Percentiles rank a stretch among this genome's conserved stretches.
phyloP scores from a whole-genome alignment of 2,797 vertebrate genomes.

The Spea hammondii region DNA sequence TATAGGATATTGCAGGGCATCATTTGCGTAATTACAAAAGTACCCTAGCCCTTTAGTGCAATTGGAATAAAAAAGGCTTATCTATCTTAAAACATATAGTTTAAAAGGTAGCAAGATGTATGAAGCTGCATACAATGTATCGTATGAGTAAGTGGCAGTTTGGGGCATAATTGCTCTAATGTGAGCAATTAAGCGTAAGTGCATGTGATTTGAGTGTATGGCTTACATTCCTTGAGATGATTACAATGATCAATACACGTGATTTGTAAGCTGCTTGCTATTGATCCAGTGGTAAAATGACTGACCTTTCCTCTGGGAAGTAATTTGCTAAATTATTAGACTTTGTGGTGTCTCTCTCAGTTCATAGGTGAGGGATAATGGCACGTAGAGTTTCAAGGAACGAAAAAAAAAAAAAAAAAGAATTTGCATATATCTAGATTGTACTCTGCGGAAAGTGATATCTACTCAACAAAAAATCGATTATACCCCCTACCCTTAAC shows the following conservation, averaged over 20 bases:
- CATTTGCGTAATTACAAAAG: conserved; percentile 68
- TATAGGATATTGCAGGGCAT: conserved; percentile 59
- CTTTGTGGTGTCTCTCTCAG: conserved; percentile 64
- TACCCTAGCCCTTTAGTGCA: conserved; percentile 64
- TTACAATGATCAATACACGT: conserved; percentile 87
- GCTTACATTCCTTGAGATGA: conserved; percentile 80
- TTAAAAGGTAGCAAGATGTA: conserved; percentile 73
- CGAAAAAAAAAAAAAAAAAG: no score
- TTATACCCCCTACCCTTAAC: no score
- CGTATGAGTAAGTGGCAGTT: conserved; percentile 76
- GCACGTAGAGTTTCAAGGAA: conserved; percentile 64
- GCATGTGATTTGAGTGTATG: conserved; percentile 88
- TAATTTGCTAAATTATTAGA: conserved; percentile 74
- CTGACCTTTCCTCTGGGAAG: conserved; percentile 80
- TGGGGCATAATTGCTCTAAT: conserved; percentile 90
- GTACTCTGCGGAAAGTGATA: no score
- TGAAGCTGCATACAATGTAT: conserved; percentile 67
- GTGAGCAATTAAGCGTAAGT: conserved; percentile 94
- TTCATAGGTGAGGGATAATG: conserved; percentile 68
- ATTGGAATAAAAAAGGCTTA: conserved; percentile 68
- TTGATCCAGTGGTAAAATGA: conserved; percentile 80
- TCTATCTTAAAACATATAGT: conserved; percentile 71
- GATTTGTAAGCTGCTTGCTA: conserved; percentile 86
- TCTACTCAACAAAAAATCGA: no score
- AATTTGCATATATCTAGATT: no score